Conservation (phyloP, 2,113 vertebrate species). For the Onychorhynchus coronatus region DNA sequence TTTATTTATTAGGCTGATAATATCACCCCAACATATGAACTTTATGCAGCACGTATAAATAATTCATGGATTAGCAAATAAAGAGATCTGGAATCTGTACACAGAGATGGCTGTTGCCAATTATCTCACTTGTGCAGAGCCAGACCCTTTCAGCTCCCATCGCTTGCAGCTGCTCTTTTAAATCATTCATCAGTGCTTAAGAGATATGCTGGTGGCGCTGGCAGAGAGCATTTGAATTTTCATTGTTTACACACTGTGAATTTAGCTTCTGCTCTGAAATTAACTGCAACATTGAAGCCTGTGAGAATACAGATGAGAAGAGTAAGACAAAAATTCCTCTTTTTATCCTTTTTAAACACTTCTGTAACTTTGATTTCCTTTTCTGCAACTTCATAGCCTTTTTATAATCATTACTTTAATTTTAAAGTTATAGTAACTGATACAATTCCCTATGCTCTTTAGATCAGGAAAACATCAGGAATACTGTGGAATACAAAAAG, state of each 20-base stretch:
- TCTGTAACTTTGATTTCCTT: neutral
- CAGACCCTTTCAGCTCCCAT: slow-evolving; percentile 16
- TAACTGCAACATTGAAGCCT: slow-evolving; percentile 25
- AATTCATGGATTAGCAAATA: slow-evolving; percentile 74
- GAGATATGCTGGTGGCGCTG: slow-evolving; percentile 18
- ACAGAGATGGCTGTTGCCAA: slow-evolving; percentile 60
- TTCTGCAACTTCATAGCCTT: neutral
- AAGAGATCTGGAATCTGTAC: slow-evolving; percentile 73
- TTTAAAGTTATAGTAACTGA: neutral
- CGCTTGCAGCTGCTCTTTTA: slow-evolving; percentile 71
- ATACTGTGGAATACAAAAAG: neutral
- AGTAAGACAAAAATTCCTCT: neutral
- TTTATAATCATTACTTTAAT: neutral
- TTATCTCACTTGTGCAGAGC: slow-evolving; percentile 69
- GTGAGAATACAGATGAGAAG: slow-evolving; percentile 20
- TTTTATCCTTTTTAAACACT: neutral
- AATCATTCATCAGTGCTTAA: slow-evolving; percentile 63
- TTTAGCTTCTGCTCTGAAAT: slow-evolving; percentile 56
- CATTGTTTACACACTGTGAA: slow-evolving; percentile 56
- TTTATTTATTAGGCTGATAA: slow-evolving; percentile 70
- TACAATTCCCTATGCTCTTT: neutral
- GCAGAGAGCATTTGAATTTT: slow-evolving; percentile 52
- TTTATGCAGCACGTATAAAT: slow-evolving; percentile 37
- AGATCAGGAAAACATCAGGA: neutral
- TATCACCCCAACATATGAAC: slow-evolving; percentile 55